Percentiles rank a stretch among this genome's conserved stretches.
These are phyloP conservation scores for Aphelenchoides besseyi DNA, from an alignment of 1,140 invertebrate genomes.

Conservation along the genomic window DNA sequence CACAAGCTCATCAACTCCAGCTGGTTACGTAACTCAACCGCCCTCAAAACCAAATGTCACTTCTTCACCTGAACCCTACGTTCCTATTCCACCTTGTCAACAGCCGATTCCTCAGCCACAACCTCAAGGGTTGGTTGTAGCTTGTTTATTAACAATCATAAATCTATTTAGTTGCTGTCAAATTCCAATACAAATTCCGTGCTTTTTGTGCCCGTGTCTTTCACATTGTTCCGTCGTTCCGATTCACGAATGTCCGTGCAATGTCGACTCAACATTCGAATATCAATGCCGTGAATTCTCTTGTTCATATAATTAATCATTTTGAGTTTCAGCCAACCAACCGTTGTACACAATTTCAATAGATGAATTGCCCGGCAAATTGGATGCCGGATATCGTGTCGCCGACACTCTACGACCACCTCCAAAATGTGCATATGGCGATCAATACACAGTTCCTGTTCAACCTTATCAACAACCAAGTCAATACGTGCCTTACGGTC, in stretches of 20 bases:
- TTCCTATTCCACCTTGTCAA: no score
- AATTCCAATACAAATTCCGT: background rate
- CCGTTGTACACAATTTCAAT: background rate
- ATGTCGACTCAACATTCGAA: background rate
- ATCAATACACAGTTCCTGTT: background rate
- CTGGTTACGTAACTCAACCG: no score
- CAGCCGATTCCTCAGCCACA: no score
- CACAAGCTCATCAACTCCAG: background rate
- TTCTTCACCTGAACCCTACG: no score
- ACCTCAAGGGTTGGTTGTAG: no score
- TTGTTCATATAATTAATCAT: background rate
- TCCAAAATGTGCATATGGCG: constrained; percentile 5
- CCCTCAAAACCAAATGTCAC: no score
- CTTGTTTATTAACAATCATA: no score
- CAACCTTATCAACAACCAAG: background rate
- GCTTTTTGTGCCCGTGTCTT: constrained; percentile 13
- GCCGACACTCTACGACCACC: background rate
- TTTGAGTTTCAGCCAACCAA: background rate
- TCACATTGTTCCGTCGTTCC: constrained; percentile 17
- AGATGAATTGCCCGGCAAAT: background rate
- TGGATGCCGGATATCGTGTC: background rate
- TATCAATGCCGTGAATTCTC: constrained; percentile 19
- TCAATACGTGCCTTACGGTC: no score
- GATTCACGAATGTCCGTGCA: background rate
- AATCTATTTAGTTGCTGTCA: background rate